Conservation (phyloP, 2,888 invertebrate genomes). For the Papilio demoleus region DNA sequence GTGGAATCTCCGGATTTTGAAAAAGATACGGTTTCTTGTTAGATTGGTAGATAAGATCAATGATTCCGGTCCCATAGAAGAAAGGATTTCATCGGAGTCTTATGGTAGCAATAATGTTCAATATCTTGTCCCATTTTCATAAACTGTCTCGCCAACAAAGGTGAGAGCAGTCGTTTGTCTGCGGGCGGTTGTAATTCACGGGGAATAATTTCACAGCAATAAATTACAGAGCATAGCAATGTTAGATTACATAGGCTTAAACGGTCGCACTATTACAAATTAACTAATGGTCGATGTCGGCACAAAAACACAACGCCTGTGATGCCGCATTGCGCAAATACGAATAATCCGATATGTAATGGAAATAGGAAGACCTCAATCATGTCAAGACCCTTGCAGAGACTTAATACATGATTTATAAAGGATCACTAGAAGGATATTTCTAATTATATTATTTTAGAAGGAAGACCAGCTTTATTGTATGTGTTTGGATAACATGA, state of each 20-base stretch:
- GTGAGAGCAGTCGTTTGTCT: constrained; percentile 33
- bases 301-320: constrained; percentile 37
- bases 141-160: constrained; percentile 8
- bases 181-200: constrained; percentile 36
- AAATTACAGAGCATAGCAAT: constrained; percentile 41
- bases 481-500: no score
- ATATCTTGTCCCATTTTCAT: constrained; percentile 15
- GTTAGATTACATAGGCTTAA: constrained; percentile 43
- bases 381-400: neutral
- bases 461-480: no score
- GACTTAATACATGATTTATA: neutral
- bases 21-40: no score
- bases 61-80: no score
- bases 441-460: neutral
- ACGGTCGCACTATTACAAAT: constrained; percentile 39
- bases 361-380: neutral
- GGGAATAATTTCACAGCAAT: constrained; percentile 37
- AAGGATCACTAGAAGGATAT: neutral
- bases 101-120: no score
- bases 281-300: constrained; percentile 39
- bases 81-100: no score
- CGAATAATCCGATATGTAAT: constrained; percentile 22
- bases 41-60: no score
- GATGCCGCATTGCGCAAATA: constrained; percentile 38
- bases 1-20: no score